Percentiles rank a stretch among this genome's conserved stretches.
These are phyloP conservation scores for Labroides dimidiatus DNA, from an alignment of 2,797 vertebrate genomes.

Conservation along the genomic window DNA sequence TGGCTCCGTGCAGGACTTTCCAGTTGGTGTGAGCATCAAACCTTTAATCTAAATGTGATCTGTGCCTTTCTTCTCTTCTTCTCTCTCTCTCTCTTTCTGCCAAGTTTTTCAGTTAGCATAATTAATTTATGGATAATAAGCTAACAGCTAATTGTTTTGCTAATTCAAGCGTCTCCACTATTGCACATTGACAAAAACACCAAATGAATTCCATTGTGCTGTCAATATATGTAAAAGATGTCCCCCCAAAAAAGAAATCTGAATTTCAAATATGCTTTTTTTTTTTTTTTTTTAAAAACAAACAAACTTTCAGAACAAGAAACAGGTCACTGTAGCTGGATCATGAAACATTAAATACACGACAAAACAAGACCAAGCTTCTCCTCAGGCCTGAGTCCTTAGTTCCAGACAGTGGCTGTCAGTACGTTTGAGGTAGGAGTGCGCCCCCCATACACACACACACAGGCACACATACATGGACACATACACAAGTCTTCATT, in stretches of 20 bases:
- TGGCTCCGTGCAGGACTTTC: conserved; percentile 16
- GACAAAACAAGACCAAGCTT: no score
- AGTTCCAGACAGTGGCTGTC: no score
- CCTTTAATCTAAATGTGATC: conserved; percentile 19
- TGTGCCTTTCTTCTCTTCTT: neutral
- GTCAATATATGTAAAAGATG: neutral
- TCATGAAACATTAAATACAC: neutral
- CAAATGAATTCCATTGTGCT: neutral
- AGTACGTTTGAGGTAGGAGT: no score
- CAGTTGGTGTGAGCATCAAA: conserved; percentile 8
- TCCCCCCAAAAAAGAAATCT: neutral
- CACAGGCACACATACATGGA: no score
- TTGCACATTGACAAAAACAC: conserved; percentile 1
- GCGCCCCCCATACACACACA: no score
- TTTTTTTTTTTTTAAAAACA: no score
- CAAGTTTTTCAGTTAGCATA: conserved; percentile 19
- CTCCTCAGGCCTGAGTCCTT: no score
- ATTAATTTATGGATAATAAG: conserved; percentile 15
- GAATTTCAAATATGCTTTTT: neutral
- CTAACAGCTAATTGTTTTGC: conserved; percentile 19
- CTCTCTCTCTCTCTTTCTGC: neutral
- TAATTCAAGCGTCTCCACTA: conserved; percentile 8
- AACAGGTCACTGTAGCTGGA: neutral
- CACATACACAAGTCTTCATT: no score
- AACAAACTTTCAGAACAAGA: neutral